These are phyloP conservation scores for Cassiopea xamachana DNA, from an alignment of 30 jellyfish, hydroid and myxozoan genomes.

Conservation along the genomic window DNA sequence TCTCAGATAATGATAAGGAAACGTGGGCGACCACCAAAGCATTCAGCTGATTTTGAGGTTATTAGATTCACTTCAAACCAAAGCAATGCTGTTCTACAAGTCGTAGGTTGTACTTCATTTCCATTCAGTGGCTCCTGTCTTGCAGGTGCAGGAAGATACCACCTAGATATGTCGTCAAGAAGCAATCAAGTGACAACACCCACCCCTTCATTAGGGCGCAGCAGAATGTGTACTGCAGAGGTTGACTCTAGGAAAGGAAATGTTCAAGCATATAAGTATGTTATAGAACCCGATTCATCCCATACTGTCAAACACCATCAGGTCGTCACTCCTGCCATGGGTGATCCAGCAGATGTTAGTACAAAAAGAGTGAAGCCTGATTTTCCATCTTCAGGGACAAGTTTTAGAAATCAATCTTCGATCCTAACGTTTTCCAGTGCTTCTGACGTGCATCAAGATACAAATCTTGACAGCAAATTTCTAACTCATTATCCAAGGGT, in stretches of 20 bases:
- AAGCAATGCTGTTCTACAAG: neutral
- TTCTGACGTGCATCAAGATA: neutral
- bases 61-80: neutral
- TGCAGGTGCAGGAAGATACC: neutral
- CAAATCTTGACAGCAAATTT: neutral
- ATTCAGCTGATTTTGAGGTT: slow-evolving; percentile 17
- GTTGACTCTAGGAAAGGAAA: slow-evolving; percentile 31
- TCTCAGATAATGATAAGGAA: slow-evolving; percentile 9
- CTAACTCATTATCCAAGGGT: slow-evolving; percentile 21
- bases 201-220: slow-evolving; percentile 11
- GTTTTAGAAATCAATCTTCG: neutral
- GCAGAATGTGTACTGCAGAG: slow-evolving; percentile 49
- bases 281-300: slow-evolving; percentile 43
- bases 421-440: neutral
- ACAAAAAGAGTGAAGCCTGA: neutral
- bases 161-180: neutral
- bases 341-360: neutral
- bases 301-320: slow-evolving; percentile 61
- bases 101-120: neutral
- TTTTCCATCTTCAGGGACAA: too few species aligned
- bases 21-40: slow-evolving; percentile 73
- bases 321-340: slow-evolving; percentile 27
- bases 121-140: neutral
- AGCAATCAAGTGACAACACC: neutral
- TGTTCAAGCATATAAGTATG: slow-evolving; percentile 54